Conservation (phyloP, 64 coral and sea anemone genomes). For the Astreopora myriophthalma region DNA sequence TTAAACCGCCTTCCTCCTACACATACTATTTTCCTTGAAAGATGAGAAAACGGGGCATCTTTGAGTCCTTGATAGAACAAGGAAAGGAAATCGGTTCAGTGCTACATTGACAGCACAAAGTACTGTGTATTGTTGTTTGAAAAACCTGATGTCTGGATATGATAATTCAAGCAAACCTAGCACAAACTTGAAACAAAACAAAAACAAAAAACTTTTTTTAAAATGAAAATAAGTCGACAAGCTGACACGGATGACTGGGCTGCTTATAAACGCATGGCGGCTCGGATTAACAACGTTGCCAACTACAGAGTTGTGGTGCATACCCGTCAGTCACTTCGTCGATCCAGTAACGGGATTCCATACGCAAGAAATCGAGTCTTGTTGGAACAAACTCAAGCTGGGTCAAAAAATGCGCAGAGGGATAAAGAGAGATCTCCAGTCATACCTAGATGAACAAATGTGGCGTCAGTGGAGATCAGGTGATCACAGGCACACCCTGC, state of each 20-base stretch:
- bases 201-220: too few species aligned
- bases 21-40: too few species aligned
- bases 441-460: background rate
- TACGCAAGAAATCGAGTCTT: conserved; percentile 42
- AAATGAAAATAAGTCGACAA: too few species aligned
- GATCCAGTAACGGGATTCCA: conserved; percentile 18
- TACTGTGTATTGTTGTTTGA: too few species aligned
- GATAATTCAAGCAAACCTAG: too few species aligned
- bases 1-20: too few species aligned
- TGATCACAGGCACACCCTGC: background rate
- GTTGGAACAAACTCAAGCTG: conserved; percentile 35
- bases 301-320: conserved; percentile 49
- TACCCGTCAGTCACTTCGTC: background rate
- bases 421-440: background rate
- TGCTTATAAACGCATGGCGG: background rate
- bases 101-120: too few species aligned
- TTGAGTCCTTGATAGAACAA: too few species aligned
- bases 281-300: background rate
- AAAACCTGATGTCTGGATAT: too few species aligned
- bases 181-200: too few species aligned
- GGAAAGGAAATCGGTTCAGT: too few species aligned
- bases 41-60: too few species aligned
- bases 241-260: conserved; percentile 55
- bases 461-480: background rate
- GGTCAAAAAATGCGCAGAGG: background rate